Conservation (phyloP, 2,113 vertebrate species). For the Trichomycterus rosablanca region DNA sequence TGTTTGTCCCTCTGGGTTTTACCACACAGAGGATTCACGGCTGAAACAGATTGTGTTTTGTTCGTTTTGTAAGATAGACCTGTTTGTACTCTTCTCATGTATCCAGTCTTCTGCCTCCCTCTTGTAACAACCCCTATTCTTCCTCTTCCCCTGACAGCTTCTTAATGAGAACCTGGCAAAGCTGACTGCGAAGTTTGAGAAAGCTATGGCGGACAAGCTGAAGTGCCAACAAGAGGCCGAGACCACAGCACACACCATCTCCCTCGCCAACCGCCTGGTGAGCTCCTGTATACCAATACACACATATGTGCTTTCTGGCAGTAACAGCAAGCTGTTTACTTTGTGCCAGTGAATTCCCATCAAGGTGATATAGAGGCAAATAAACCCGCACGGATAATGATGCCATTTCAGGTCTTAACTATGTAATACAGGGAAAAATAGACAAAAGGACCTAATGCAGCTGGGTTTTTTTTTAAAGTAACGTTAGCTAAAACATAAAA, state of each 20-base stretch:
- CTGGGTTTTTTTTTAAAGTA: too few species aligned
- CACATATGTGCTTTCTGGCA: conserved; percentile 18
- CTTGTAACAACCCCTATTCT: conserved; percentile 24
- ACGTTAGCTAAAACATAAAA: too few species aligned
- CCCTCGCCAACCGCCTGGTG: conserved; percentile 91
- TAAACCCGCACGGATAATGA: conserved; percentile 20
- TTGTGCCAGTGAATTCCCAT: too few species aligned
- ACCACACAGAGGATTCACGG: conserved; percentile 57
- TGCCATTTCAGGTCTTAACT: conserved; percentile 31
- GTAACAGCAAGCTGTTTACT: conserved; percentile 18
- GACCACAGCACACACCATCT: conserved; percentile 77
- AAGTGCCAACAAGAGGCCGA: conserved; percentile 90
- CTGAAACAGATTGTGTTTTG: conserved; percentile 50
- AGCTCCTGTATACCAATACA: conserved; percentile 52
- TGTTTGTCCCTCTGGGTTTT: conserved; percentile 65
- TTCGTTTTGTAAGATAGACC: conserved; percentile 42
- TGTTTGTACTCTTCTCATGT: conserved; percentile 40
- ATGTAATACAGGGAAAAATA: conserved; percentile 8
- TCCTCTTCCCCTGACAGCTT: conserved; percentile 60
- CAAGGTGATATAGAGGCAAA: conserved; percentile 1
- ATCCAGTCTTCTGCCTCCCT: conserved; percentile 22
- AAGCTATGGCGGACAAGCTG: conserved; percentile 86
- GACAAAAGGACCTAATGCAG: conserved; percentile 9
- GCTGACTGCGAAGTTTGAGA: conserved; percentile 86
- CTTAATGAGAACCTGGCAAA: conserved; percentile 89